Evolutionary conservation across 1,140 invertebrate genomes (phyloP), one percentile per base, ranked within the genome.

Genomic region (Aphelenchoides besseyi): DNA sequence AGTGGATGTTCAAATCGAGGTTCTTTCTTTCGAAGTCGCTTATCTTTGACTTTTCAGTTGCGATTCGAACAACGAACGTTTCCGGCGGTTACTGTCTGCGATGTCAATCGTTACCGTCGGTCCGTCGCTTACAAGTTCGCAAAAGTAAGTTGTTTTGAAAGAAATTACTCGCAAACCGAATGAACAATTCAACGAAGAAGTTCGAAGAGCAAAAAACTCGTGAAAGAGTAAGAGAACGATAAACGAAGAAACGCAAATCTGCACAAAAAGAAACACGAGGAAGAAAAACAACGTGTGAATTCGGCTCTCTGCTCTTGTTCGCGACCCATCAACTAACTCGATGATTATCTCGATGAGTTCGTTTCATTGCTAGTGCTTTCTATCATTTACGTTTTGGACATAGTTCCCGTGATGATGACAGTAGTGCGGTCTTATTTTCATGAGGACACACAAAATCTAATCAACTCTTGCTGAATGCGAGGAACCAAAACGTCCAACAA

Each of bases 1-100:
- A 2, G 74, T 76, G 0, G 35, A 72, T 35, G 71, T 76, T 9
- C 16, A 68, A 37, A 76, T 74, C 28, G 74, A 75, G 75, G 70
- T 71, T n/a, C 16, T 1, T 69, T 71, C 66, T 16, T 32, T 55
- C n/a, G n/a, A n/a, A 16, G 9, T 12, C n/a, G 12, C 26, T 61
- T 53, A 9, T 12, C n/a, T 52, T 41, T n/a, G 16, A n/a, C n/a
- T n/a, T n/a, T 71, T 64, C 18, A 72, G 32, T 64, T 76, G 18
- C 77, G 63, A 73, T 76, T 76, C 55, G 70, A 77, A 68, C 75
- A 78, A 18, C 61, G 74, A 23, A 12, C 53, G 8, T 76, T 76
- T 41, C 74, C 74, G 1, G 71, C 74, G 2, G 74, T 75, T 26
- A 75, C 74, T 12, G 37, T 75, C 26, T 75, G 74, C 52, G 54